These are phyloP conservation scores for Dasypus novemcinctus DNA, from an alignment of 2,113 vertebrate genomes.

Conservation along the genomic window DNA sequence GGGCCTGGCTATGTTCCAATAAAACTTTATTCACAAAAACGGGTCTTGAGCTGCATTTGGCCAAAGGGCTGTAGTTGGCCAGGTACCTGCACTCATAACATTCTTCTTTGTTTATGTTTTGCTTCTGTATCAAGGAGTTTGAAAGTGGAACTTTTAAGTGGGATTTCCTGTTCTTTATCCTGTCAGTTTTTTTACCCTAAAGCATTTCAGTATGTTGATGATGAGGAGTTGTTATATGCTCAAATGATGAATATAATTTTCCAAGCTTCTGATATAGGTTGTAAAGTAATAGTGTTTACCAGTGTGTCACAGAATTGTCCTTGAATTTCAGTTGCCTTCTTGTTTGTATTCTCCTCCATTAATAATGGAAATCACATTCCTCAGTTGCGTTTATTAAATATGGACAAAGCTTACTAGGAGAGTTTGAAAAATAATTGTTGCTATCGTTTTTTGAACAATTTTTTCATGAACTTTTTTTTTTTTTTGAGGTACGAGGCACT, in stretches of 20 bases:
- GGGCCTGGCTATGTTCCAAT: background rate
- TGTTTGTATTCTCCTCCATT: background rate
- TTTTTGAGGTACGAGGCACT: too few relatives aligned
- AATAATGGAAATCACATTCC: background rate
- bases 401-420: background rate
- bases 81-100: background rate
- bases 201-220: background rate
- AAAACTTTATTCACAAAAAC: background rate
- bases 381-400: background rate
- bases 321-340: background rate
- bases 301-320: background rate
- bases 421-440: background rate
- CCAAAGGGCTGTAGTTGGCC: background rate
- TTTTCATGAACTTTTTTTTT: background rate
- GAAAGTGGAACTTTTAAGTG: conserved; percentile 10
- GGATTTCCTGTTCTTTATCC: background rate
- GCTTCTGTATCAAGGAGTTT: background rate
- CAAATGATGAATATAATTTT: background rate
- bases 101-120: background rate
- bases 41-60: background rate
- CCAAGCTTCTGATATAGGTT: background rate
- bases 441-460: background rate
- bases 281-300: background rate
- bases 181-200: background rate
- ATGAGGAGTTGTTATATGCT: background rate